Evolutionary conservation across 2,113 vertebrate species (phyloP).

Genomic region (Mormyrus iriodes): DNA sequence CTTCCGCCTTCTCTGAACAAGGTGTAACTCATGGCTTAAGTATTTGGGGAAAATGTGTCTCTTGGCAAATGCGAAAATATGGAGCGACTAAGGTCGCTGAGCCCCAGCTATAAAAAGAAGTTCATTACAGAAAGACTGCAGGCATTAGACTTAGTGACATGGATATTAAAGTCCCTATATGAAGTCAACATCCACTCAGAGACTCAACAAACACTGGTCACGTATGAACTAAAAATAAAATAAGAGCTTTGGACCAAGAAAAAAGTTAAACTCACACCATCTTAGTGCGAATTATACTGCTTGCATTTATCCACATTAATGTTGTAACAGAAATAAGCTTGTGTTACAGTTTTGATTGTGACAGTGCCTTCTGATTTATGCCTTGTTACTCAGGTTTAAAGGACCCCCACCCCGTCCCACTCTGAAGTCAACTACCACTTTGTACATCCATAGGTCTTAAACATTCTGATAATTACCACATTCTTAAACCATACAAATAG

Average conservation of each 20-base stretch:
- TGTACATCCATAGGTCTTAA: constrained; percentile 15
- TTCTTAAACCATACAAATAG: neutral
- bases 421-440: neutral
- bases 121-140: neutral
- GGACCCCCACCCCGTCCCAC: neutral
- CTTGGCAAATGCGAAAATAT: neutral
- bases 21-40: neutral
- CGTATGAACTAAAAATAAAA: constrained; percentile 26
- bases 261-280: neutral
- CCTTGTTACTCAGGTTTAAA: neutral
- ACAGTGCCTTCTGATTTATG: constrained; percentile 6
- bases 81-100: no score
- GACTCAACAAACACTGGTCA: constrained; percentile 13
- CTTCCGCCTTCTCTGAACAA: neutral
- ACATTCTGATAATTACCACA: constrained; percentile 11
- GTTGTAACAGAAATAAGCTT: constrained; percentile 24
- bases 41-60: neutral
- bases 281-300: constrained; percentile 9
- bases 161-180: neutral
- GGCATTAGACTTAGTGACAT: constrained; percentile 18
- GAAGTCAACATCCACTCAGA: neutral
- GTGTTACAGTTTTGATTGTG: constrained; percentile 26
- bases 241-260: constrained; percentile 32
- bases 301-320: constrained; percentile 25
- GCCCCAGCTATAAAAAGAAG: neutral